A percentile compares a stretch with the other conserved stretches of the same genome.
Conservation (phyloP, 2,797 vertebrate genomes). For the Acanthurus tractus region DNA sequence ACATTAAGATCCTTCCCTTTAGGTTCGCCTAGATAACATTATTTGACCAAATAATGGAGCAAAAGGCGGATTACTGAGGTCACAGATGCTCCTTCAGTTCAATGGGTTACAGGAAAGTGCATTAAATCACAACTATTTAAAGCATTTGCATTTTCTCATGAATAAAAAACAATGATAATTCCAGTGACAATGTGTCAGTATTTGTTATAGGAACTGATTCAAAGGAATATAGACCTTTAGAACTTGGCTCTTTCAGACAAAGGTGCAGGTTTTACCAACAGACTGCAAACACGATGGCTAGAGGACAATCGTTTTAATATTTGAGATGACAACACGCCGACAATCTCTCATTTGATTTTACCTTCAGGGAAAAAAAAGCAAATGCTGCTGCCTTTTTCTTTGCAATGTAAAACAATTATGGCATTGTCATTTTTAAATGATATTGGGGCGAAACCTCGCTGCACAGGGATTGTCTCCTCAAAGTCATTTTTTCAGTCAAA, state of each 20-base stretch:
- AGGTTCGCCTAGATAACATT: background rate
- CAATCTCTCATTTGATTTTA: slow-evolving; percentile 56
- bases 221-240: background rate
- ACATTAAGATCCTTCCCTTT: background rate
- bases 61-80: background rate
- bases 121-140: background rate
- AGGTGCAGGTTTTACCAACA: background rate
- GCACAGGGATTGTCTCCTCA: background rate
- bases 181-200: background rate
- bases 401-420: slow-evolving; percentile 55
- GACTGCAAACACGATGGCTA: background rate
- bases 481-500: slow-evolving; percentile 45
- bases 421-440: slow-evolving; percentile 27
- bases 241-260: background rate
- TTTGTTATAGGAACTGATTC: too few relatives aligned
- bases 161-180: background rate
- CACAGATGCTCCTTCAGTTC: background rate
- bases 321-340: slow-evolving; percentile 44
- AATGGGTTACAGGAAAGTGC: background rate
- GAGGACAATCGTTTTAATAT: slow-evolving; percentile 52
- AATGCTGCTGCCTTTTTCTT: slow-evolving; percentile 48
- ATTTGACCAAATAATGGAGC: background rate
- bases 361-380: slow-evolving; percentile 49
- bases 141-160: background rate
- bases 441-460: slow-evolving; percentile 19